Evolutionary conservation across 2,888 invertebrate species (phyloP).

Genomic region (Synergus gifuensis): DNA sequence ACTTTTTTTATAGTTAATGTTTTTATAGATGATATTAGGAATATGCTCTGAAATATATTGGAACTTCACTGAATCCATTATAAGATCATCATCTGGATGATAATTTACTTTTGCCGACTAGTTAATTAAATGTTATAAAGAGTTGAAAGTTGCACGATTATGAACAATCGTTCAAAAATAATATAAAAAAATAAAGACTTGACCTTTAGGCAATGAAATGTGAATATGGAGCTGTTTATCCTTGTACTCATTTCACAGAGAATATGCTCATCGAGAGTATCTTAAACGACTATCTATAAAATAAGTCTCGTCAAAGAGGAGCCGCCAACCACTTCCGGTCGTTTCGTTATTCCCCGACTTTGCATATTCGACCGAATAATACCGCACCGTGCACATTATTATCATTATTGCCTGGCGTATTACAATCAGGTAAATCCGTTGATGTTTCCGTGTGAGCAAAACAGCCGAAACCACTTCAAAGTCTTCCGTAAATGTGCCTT

Average conservation of each 20-base stretch:
- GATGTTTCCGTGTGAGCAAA: slow-evolving; percentile 55
- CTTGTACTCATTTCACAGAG: slow-evolving; percentile 23
- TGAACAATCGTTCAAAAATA: not conserved
- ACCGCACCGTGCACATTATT: slow-evolving; percentile 57
- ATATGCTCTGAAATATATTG: too few species aligned
- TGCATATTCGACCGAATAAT: slow-evolving; percentile 51
- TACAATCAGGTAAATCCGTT: slow-evolving; percentile 68
- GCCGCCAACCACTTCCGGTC: slow-evolving; percentile 66
- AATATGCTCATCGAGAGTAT: slow-evolving; percentile 26
- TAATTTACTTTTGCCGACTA: not conserved
- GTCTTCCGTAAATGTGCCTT: slow-evolving; percentile 49
- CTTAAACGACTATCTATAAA: slow-evolving; percentile 38
- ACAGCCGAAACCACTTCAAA: slow-evolving; percentile 63
- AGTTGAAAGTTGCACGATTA: not conserved
- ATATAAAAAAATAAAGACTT: not conserved
- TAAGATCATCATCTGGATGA: too few species aligned
- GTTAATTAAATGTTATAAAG: not conserved
- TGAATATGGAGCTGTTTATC: slow-evolving; percentile 13
- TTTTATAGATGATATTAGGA: too few species aligned
- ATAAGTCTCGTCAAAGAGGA: slow-evolving; percentile 47
- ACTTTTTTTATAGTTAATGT: too few species aligned
- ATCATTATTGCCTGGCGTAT: slow-evolving; percentile 64
- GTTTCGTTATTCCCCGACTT: slow-evolving; percentile 61
- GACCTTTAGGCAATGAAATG: slow-evolving; percentile 14
- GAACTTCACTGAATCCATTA: too few species aligned